phyloP scores from a whole-genome alignment of 1,140 invertebrate genomes.

The Lineus longissimus region DNA sequence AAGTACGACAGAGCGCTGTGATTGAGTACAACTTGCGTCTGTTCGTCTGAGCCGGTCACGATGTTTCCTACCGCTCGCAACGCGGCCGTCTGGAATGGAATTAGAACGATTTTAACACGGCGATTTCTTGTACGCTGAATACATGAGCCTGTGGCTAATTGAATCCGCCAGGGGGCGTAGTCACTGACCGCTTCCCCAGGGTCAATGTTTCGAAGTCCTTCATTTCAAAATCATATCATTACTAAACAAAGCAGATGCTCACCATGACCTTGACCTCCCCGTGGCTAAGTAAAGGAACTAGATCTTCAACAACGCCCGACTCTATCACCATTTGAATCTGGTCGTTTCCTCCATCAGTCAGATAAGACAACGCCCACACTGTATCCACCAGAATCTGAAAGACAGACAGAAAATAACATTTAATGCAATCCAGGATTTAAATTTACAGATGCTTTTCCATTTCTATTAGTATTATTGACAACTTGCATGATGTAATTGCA shows the following conservation, averaged over 20 bases:
- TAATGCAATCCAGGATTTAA: too few species aligned
- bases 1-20: conserved; percentile 88
- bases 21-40: conserved; percentile 92
- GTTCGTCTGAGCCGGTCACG: conserved; percentile 97
- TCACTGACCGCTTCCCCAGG: too few species aligned
- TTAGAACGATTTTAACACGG: too few species aligned
- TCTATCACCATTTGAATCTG: conserved; percentile 99
- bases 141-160: too few species aligned
- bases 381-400: conserved; percentile 94
- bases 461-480: too few species aligned
- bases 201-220: too few species aligned
- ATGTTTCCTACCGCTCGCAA: conserved; percentile 97
- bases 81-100: conserved; percentile 83
- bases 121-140: too few species aligned
- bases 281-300: conserved; percentile 92
- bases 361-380: conserved; percentile 97
- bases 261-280: conserved; percentile 85
- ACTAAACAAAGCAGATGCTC: too few species aligned
- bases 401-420: conserved; percentile 15
- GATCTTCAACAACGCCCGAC: conserved; percentile 85
- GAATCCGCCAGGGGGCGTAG: too few species aligned
- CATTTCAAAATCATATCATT: too few species aligned
- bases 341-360: conserved; percentile 97
- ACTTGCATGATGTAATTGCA: too few species aligned
- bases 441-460: too few species aligned